A percentile compares a stretch with the other conserved stretches of the same genome.
Conservation (phyloP, 1,140 invertebrate species). For the Heliconius himera region DNA sequence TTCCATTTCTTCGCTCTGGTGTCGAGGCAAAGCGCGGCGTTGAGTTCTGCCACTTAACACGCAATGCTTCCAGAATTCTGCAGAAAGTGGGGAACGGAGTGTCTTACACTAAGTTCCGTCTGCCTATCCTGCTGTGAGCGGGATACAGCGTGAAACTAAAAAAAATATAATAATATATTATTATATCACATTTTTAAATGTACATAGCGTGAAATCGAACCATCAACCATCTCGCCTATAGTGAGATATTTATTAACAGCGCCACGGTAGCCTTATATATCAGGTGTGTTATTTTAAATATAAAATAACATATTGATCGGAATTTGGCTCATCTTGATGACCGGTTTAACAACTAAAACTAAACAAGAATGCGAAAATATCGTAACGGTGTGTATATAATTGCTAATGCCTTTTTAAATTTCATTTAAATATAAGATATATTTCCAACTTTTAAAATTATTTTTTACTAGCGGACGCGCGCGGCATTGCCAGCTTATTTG, state of each 20-base stretch:
- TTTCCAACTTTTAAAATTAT: not conserved
- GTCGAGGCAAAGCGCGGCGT: too few species aligned
- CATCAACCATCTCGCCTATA: not conserved
- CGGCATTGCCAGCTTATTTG: too few species aligned
- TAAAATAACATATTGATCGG: not conserved
- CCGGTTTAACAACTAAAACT: slow-evolving; percentile 7
- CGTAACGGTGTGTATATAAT: not conserved
- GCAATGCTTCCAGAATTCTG: too few species aligned
- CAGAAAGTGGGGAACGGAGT: too few species aligned
- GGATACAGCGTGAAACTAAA: too few species aligned
- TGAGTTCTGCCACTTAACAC: too few species aligned
- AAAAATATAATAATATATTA: too few species aligned
- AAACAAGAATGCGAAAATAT: not conserved
- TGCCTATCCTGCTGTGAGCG: too few species aligned
- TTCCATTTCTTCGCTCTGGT: too few species aligned
- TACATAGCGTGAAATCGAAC: not conserved
- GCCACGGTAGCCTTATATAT: not conserved
- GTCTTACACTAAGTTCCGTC: too few species aligned
- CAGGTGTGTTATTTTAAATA: not conserved
- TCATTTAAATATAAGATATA: not conserved
- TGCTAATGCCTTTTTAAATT: not conserved
- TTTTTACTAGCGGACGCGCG: too few species aligned
- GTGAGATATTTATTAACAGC: not conserved
- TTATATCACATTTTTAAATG: too few species aligned
- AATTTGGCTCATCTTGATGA: not conserved